Conservation (phyloP, 2,797 vertebrate genomes). For the Peromyscus attwateri region DNA sequence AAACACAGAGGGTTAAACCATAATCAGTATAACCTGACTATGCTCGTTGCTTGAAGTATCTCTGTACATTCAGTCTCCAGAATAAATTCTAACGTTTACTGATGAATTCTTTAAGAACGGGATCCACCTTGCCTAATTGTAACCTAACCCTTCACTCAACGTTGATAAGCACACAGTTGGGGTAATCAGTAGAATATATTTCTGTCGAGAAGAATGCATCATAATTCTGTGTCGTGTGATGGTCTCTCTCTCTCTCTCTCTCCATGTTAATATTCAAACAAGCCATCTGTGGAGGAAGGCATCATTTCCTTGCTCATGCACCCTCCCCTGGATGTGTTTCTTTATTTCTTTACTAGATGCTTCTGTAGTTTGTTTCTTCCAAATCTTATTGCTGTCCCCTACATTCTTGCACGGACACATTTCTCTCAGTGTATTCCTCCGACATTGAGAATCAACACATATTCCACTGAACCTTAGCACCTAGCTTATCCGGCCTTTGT, state of each 20-base stretch:
- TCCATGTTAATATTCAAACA: neutral
- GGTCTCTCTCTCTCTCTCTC: neutral
- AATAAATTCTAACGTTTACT: conserved; percentile 51
- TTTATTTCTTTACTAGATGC: neutral
- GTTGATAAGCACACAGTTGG: conserved; percentile 19
- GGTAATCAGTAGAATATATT: conserved; percentile 18
- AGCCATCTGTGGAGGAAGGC: neutral
- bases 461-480: neutral
- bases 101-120: conserved; percentile 44
- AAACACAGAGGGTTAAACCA: too few relatives aligned
- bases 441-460: neutral
- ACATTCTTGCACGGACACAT: neutral
- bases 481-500: neutral
- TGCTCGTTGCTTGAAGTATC: conserved; percentile 55
- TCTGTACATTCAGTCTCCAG: conserved; percentile 53
- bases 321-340: neutral
- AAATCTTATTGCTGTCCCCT: neutral
- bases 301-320: neutral
- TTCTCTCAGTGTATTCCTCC: neutral
- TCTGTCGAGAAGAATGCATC: neutral
- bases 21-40: neutral
- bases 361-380: neutral
- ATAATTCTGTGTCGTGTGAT: neutral
- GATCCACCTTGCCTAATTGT: neutral
- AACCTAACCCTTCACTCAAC: neutral